Conservation (phyloP, 1,140 invertebrate species). For the Coelopa frigida region DNA sequence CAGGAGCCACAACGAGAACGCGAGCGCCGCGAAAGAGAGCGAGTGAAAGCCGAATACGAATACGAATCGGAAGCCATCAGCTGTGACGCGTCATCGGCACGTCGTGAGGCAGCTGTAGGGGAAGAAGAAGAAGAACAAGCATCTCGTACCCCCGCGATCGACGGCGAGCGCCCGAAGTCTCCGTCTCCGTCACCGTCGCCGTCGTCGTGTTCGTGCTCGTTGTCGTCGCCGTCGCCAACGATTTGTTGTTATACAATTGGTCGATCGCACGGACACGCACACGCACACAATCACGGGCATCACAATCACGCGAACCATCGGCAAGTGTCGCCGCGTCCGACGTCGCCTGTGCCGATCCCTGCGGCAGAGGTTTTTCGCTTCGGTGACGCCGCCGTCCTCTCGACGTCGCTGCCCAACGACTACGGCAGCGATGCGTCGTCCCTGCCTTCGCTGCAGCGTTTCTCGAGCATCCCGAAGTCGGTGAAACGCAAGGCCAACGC, state of each 20-base stretch:
- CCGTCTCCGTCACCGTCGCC: constrained; percentile 15
- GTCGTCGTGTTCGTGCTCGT: constrained; percentile 14
- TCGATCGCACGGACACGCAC: constrained; percentile 15
- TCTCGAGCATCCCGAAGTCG: too few species aligned
- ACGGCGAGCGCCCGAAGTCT: too few species aligned
- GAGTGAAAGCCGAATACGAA: too few species aligned
- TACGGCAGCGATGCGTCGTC: constrained; percentile 9
- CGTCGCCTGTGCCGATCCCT: constrained; percentile 4
- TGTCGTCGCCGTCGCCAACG: constrained; percentile 23
- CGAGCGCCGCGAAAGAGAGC: constrained; percentile 28
- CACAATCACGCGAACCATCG: constrained; percentile 1
- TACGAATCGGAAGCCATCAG: too few species aligned
- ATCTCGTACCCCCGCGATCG: too few species aligned
- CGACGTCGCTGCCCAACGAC: constrained; percentile 10
- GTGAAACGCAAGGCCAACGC: too few species aligned
- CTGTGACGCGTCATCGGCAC: too few species aligned
- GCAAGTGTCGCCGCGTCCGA: background rate
- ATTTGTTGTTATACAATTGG: constrained; percentile 42
- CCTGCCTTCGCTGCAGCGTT: too few species aligned
- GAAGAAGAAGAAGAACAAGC: too few species aligned
- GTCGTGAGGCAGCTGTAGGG: too few species aligned
- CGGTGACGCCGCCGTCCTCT: too few species aligned
- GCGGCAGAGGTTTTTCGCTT: too few species aligned
- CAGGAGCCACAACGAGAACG: constrained; percentile 30
- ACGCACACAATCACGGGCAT: constrained; percentile 4